Evolutionary conservation across 1,140 invertebrate genomes (phyloP).

Genomic region (Sycophaga agraensis): DNA sequence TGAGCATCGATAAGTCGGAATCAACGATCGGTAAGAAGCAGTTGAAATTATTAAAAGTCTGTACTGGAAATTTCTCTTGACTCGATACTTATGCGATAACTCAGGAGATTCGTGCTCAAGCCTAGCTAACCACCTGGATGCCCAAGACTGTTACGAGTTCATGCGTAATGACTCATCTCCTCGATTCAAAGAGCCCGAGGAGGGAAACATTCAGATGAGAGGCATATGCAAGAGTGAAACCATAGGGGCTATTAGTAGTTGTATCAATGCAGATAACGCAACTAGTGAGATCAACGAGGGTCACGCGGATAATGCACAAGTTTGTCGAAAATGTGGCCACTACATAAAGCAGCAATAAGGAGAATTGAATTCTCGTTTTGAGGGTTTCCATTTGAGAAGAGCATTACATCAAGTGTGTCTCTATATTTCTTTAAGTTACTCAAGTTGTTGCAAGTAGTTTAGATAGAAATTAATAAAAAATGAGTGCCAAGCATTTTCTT

Average conservation of each 20-base stretch:
- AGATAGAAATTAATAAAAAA: no score
- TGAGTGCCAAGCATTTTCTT: no score
- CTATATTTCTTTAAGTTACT: no score
- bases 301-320: conserved; percentile 21
- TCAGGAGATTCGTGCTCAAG: conserved; percentile 20
- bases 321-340: conserved; percentile 48
- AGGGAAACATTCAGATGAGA: conserved; percentile 26
- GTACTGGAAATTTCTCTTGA: no score
- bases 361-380: no score
- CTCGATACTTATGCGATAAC: no score
- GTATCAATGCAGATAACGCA: conserved; percentile 14
- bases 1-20: conserved; percentile 44
- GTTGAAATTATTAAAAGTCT: no score
- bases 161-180: conserved; percentile 29
- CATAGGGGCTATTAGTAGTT: conserved; percentile 46
- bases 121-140: conserved; percentile 16
- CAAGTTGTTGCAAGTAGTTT: no score
- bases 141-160: neutral
- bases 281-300: conserved; percentile 22
- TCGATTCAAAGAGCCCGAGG: neutral
- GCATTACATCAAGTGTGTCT: neutral
- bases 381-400: no score
- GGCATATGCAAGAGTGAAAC: conserved; percentile 48
- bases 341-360: conserved; percentile 39
- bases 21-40: conserved; percentile 44